These are phyloP conservation scores for Xestia xanthographa DNA, from an alignment of 2,888 invertebrate genomes.

Conservation along the genomic window DNA sequence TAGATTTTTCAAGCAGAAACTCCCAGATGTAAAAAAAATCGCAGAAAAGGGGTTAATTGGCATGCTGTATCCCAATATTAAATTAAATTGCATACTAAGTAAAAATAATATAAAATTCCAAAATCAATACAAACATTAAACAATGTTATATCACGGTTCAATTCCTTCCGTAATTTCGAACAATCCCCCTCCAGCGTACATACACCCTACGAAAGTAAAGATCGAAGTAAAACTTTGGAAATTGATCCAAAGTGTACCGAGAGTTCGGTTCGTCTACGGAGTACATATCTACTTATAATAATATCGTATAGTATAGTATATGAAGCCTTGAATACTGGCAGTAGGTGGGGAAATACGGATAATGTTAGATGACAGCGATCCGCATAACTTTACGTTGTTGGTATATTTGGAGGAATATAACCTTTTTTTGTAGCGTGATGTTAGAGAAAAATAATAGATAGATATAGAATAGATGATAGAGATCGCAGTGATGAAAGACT, in stretches of 20 bases:
- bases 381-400: slow-evolving; percentile 13
- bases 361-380: slow-evolving; percentile 42
- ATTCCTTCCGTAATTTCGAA: slow-evolving; percentile 51
- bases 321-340: slow-evolving; percentile 41
- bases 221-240: slow-evolving; percentile 84
- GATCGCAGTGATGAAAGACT: too few relatives aligned
- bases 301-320: slow-evolving; percentile 62
- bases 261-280: slow-evolving; percentile 74
- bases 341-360: slow-evolving; percentile 26
- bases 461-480: too few relatives aligned
- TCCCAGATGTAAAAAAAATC: not conserved
- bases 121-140: slow-evolving; percentile 27
- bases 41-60: not conserved
- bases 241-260: slow-evolving; percentile 82
- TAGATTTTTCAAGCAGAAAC: not conserved
- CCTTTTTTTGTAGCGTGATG: not conserved
- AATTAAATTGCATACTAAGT: slow-evolving; percentile 7
- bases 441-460: not conserved
- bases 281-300: slow-evolving; percentile 67
- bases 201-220: slow-evolving; percentile 72
- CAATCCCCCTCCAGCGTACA: slow-evolving; percentile 64
- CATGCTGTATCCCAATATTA: not conserved
- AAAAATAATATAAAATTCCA: slow-evolving; percentile 2
- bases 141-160: slow-evolving; percentile 25
- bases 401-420: slow-evolving; percentile 12